phyloP scores from a whole-genome alignment of 2,888 invertebrate genomes.

The Uropetala carovei region DNA sequence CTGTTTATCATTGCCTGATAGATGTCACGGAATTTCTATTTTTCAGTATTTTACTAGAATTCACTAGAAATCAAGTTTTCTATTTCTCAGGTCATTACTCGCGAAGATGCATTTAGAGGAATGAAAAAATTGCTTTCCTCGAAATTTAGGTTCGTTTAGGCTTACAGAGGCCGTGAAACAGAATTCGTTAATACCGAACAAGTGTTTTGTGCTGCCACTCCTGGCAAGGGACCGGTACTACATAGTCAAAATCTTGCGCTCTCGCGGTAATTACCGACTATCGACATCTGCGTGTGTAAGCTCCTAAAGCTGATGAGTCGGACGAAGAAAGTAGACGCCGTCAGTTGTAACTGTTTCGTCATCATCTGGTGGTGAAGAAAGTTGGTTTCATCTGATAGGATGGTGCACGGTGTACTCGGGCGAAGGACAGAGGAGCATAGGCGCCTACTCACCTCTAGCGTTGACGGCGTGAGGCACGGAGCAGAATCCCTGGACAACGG shows the following conservation, averaged over 20 bases:
- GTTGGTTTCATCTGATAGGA: constrained; percentile 28
- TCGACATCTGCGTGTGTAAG: constrained; percentile 6
- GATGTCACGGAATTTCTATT: too few relatives aligned
- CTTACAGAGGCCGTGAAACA: too few relatives aligned
- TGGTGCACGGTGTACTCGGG: constrained; percentile 53
- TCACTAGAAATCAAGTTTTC: too few relatives aligned
- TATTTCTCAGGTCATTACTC: too few relatives aligned
- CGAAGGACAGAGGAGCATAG: constrained; percentile 56
- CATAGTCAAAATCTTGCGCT: constrained; percentile 53
- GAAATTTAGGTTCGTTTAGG: too few relatives aligned
- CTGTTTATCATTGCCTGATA: too few relatives aligned
- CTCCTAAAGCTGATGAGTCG: background rate
- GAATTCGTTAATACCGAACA: too few relatives aligned
- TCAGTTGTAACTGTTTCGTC: constrained; percentile 44
- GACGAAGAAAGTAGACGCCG: constrained; percentile 21
- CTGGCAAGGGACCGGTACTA: constrained; percentile 23
- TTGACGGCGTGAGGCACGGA: constrained; percentile 56
- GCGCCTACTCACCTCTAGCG: constrained; percentile 56
- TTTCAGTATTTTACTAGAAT: too few relatives aligned
- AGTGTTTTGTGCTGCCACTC: constrained; percentile 56
- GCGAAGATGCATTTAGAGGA: too few relatives aligned
- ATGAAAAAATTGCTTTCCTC: too few relatives aligned
- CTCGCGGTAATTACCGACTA: constrained; percentile 25
- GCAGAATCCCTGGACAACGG: constrained; percentile 59
- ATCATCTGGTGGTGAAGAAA: constrained; percentile 36